These are phyloP conservation scores for Lepidurus apus DNA, from an alignment of 1,140 invertebrate genomes.

Conservation along the genomic window DNA sequence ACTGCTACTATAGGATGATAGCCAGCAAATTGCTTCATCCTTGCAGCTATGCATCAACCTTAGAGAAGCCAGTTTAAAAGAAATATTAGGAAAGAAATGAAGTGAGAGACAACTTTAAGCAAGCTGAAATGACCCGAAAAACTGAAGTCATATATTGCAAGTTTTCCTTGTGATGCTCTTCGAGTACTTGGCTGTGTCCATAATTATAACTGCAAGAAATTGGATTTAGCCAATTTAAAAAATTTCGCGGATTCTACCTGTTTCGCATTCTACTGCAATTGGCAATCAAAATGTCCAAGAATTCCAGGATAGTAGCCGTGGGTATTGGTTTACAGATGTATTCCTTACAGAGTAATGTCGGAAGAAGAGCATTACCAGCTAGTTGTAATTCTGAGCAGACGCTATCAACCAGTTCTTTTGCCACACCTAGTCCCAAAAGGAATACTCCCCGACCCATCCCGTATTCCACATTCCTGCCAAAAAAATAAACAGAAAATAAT, in stretches of 20 bases:
- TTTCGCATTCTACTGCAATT: background rate
- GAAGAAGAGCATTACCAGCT: background rate
- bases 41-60: background rate
- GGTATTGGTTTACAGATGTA: background rate
- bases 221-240: background rate
- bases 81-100: background rate
- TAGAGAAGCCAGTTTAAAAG: background rate
- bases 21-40: slow-evolving; percentile 1
- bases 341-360: background rate
- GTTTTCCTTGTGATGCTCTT: background rate
- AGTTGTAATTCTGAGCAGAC: background rate
- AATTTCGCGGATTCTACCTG: background rate
- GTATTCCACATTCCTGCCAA: background rate
- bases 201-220: background rate
- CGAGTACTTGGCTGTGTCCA: background rate
- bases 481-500: background rate
- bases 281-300: background rate
- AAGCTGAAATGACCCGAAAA: background rate
- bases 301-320: background rate
- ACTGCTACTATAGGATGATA: background rate
- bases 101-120: background rate
- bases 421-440: background rate
- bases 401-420: background rate
- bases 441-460: background rate
- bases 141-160: background rate